Percentiles rank a stretch among this genome's conserved stretches.
Conservation (phyloP, 2,113 vertebrate species). For the Oreochromis aureus region DNA sequence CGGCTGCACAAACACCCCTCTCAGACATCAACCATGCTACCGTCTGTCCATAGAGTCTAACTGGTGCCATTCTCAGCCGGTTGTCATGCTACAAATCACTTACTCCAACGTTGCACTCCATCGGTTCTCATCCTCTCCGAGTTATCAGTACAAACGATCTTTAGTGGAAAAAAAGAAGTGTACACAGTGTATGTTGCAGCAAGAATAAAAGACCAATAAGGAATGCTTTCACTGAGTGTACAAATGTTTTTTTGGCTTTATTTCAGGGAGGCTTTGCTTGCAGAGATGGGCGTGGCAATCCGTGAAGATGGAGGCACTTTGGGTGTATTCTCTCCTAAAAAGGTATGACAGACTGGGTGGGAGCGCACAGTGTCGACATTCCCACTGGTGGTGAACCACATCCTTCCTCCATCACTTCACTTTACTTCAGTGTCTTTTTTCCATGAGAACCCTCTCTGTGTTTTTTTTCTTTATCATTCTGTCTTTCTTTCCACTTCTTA, state of each 20-base stretch:
- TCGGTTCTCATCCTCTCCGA: not conserved
- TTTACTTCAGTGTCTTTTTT: slow-evolving; percentile 10
- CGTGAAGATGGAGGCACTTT: slow-evolving; percentile 96
- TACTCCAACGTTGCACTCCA: not conserved
- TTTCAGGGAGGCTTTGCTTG: slow-evolving; percentile 90
- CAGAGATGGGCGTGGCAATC: slow-evolving; percentile 98
- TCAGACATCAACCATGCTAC: not conserved
- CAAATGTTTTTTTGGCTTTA: not conserved
- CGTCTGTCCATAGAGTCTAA: not conserved
- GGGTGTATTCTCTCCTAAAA: slow-evolving; percentile 98
- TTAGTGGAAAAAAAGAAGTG: not conserved
- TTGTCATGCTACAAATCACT: not conserved
- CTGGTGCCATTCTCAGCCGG: not conserved
- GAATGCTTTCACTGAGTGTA: not conserved
- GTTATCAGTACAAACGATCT: not conserved
- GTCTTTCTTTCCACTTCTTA: not conserved
- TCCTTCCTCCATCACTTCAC: not conserved
- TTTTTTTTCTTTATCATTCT: slow-evolving; percentile 7
- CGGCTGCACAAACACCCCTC: slow-evolving; percentile 22
- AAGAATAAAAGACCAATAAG: not conserved
- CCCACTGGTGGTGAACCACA: not conserved
- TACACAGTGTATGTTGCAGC: not conserved
- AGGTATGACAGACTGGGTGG: slow-evolving; percentile 72
- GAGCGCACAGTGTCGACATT: not conserved
- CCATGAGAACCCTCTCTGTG: not conserved